These are phyloP conservation scores for Hippolais icterina DNA, from an alignment of 2,113 vertebrate species.

Conservation along the genomic window DNA sequence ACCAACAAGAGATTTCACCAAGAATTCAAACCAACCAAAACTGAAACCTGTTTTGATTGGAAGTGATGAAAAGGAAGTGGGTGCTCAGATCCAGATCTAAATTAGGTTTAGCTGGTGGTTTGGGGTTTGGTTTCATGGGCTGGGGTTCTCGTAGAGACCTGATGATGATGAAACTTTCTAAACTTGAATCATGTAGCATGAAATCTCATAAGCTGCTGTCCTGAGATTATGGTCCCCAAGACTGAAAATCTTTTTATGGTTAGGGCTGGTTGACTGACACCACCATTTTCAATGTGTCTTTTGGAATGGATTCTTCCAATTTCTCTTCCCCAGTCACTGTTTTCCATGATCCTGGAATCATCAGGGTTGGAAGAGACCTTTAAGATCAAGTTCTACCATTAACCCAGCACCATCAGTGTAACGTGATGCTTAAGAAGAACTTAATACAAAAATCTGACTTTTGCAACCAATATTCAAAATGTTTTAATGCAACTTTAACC, in stretches of 20 bases:
- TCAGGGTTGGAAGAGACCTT: background rate
- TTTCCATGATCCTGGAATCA: background rate
- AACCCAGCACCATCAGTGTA: background rate
- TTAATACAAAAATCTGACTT: background rate
- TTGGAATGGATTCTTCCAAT: background rate
- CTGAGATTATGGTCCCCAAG: background rate
- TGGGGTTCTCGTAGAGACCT: background rate
- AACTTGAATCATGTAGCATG: background rate
- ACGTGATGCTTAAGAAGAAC: background rate
- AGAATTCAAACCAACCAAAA: background rate
- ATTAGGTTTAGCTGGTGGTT: background rate
- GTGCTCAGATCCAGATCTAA: slow-evolving; percentile 43
- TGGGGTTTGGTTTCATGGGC: slow-evolving; percentile 31
- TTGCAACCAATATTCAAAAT: background rate
- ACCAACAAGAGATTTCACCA: slow-evolving; percentile 10
- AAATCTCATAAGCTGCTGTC: slow-evolving; percentile 5
- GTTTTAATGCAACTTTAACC: background rate
- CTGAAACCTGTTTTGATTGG: slow-evolving; percentile 41
- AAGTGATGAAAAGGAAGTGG: slow-evolving; percentile 49
- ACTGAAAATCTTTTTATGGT: background rate
- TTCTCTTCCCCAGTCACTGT: background rate
- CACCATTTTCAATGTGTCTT: background rate
- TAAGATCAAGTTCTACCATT: too few species aligned
- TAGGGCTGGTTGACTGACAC: background rate
- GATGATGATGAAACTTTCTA: background rate